These are phyloP conservation scores for Lepus timidus DNA, from an alignment of 2,113 vertebrate species.

Conservation along the genomic window DNA sequence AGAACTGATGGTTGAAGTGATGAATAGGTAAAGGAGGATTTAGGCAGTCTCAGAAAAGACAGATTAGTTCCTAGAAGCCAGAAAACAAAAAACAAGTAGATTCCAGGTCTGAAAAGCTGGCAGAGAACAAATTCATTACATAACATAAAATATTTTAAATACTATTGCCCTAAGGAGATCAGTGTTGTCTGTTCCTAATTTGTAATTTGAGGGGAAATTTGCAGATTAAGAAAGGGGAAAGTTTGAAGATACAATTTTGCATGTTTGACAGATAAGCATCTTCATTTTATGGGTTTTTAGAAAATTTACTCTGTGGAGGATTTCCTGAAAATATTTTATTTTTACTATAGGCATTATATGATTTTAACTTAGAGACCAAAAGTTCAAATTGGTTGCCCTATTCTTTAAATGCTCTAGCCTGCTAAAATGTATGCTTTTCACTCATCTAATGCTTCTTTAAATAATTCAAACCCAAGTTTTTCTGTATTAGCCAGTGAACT, in stretches of 20 bases:
- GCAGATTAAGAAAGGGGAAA: conserved; percentile 30
- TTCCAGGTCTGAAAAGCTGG: conserved; percentile 54
- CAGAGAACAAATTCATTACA: conserved; percentile 63
- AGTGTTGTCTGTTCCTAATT: conserved; percentile 58
- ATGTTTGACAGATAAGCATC: conserved; percentile 58
- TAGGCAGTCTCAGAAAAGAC: conserved; percentile 66
- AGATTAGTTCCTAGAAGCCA: conserved; percentile 59
- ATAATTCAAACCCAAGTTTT: conserved; percentile 55
- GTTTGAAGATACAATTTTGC: conserved; percentile 36
- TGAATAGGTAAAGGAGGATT: conserved; percentile 75
- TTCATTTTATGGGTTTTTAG: conserved; percentile 27
- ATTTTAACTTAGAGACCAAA: conserved; percentile 42
- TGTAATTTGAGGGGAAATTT: conserved; percentile 37
- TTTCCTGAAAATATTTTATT: conserved; percentile 21
- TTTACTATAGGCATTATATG: conserved; percentile 18
- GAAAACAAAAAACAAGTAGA: conserved; percentile 71
- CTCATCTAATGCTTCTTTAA: conserved; percentile 37
- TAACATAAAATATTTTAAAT: conserved; percentile 69
- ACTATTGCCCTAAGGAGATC: conserved; percentile 41
- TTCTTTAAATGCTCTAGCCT: conserved; percentile 51
- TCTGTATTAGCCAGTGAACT: not conserved
- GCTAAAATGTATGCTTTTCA: conserved; percentile 51
- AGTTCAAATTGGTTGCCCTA: conserved; percentile 29
- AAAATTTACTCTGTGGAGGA: conserved; percentile 37
- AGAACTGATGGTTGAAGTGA: conserved; percentile 77